Conservation (phyloP, 2,113 vertebrate genomes). For the Aptenodytes patagonicus region DNA sequence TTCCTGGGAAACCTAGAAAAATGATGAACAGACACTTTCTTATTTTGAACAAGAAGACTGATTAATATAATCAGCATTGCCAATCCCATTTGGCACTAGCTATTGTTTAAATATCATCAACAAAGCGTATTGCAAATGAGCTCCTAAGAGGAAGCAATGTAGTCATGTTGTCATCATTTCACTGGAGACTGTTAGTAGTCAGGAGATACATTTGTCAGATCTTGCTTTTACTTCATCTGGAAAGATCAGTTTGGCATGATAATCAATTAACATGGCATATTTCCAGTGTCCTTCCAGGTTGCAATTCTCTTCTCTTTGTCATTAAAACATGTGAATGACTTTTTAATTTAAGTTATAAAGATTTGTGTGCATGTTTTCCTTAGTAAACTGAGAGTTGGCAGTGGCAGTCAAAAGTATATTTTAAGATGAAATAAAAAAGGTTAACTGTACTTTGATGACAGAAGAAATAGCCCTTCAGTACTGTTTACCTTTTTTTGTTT, state of each 20-base stretch:
- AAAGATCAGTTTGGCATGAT: background rate
- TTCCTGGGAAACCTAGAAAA: background rate
- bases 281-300: background rate
- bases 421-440: background rate
- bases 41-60: background rate
- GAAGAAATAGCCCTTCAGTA: background rate
- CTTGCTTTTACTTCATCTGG: constrained; percentile 18
- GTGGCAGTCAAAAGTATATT: background rate
- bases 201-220: background rate
- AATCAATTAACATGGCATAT: background rate
- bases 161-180: background rate
- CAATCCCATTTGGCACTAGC: background rate
- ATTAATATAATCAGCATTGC: background rate
- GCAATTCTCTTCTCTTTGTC: background rate
- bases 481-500: background rate
- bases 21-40: background rate
- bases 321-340: background rate
- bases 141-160: background rate
- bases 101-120: background rate
- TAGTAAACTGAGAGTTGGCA: background rate
- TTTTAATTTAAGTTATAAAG: background rate
- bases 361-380: background rate
- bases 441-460: background rate
- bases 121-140: background rate
- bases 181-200: background rate